phyloP scores from a whole-genome alignment of 2,888 invertebrate species.

The Protophormia terraenovae region DNA sequence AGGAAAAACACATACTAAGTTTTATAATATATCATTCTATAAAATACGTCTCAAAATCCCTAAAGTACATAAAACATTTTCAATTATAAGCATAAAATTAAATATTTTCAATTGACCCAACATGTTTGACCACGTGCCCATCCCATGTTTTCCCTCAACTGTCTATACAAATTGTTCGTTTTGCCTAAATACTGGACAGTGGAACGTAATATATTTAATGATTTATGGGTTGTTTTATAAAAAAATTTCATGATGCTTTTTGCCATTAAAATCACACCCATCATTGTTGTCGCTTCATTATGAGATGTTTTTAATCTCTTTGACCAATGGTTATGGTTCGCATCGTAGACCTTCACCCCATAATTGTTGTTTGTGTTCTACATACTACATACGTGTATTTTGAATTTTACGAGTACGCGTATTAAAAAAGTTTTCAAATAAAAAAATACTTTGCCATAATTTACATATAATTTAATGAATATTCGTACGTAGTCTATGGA shows the following conservation, averaged over 20 bases:
- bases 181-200: constrained; percentile 43
- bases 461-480: constrained; percentile 63
- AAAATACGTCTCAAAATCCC: constrained; percentile 45
- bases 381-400: not conserved
- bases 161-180: constrained; percentile 68
- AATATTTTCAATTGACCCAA: constrained; percentile 66
- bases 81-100: constrained; percentile 64
- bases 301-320: constrained; percentile 63
- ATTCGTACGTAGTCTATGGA: constrained; percentile 41
- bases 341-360: constrained; percentile 57
- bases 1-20: not conserved
- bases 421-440: constrained; percentile 16
- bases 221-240: constrained; percentile 80
- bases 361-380: not conserved
- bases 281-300: constrained; percentile 58
- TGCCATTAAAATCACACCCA: constrained; percentile 79
- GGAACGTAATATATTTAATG: constrained; percentile 75
- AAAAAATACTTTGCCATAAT: constrained; percentile 56
- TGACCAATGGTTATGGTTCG: constrained; percentile 66
- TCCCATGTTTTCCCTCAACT: constrained; percentile 67
- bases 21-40: not conserved
- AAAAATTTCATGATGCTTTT: constrained; percentile 77
- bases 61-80: constrained; percentile 57
- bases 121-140: constrained; percentile 68
- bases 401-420: not conserved